These are phyloP conservation scores for Rhea americana DNA, from an alignment of 2,113 vertebrate species.

Conservation along the genomic window DNA sequence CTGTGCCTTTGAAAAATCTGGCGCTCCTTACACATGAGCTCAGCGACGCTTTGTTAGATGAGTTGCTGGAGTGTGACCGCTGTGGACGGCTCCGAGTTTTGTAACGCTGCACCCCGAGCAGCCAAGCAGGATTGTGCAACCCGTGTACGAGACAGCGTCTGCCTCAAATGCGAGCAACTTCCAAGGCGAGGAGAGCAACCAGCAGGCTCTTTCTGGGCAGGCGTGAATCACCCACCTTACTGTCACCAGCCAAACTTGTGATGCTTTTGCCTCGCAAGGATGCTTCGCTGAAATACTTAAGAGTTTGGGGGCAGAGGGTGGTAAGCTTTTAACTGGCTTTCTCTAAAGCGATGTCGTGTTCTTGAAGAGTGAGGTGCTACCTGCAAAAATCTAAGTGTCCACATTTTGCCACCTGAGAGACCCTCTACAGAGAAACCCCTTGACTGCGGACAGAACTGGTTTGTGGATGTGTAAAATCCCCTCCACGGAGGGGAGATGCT, in stretches of 20 bases:
- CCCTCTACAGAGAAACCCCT: not conserved
- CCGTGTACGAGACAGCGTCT: not conserved
- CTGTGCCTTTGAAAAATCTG: not conserved
- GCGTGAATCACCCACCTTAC: not conserved
- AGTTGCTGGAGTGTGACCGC: not conserved
- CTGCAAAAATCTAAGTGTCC: not conserved
- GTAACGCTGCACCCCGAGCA: not conserved
- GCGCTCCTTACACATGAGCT: not conserved
- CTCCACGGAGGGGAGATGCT: not conserved
- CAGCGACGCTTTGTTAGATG: rapidly evolving
- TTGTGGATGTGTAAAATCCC: not conserved
- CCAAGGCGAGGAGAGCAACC: not conserved
- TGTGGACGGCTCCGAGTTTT: not conserved
- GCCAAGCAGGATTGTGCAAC: not conserved
- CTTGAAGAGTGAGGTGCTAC: not conserved
- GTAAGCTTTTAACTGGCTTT: not conserved
- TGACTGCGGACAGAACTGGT: not conserved
- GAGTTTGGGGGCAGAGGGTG: not conserved
- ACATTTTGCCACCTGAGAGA: not conserved
- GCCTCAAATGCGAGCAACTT: not conserved
- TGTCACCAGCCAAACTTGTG: rapidly evolving
- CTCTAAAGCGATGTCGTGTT: not conserved
- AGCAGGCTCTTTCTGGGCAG: not conserved
- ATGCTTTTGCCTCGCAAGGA: not conserved
- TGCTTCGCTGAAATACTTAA: not conserved